These are phyloP conservation scores for Coregonus clupeaformis DNA, from an alignment of 2,113 vertebrate species.

Conservation along the genomic window DNA sequence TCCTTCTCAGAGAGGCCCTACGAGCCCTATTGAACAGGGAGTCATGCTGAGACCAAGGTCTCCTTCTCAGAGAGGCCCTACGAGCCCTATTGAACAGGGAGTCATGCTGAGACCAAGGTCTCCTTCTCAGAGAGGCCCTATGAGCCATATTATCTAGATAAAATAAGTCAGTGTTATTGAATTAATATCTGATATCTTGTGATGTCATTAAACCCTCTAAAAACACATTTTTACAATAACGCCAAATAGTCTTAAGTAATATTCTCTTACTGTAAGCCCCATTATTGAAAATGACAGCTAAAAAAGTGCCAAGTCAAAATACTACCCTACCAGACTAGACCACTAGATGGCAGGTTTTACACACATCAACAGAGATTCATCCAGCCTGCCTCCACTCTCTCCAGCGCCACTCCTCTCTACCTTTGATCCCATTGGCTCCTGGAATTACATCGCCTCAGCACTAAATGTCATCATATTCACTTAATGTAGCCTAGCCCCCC, in stretches of 20 bases:
- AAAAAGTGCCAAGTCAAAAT: neutral
- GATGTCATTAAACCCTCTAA: too few relatives aligned
- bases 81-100: too few relatives aligned
- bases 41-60: too few relatives aligned
- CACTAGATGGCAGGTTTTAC: slow-evolving; percentile 2
- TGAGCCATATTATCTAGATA: too few relatives aligned
- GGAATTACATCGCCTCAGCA: neutral
- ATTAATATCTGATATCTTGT: too few relatives aligned
- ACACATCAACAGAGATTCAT: neutral
- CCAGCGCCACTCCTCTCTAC: too few relatives aligned
- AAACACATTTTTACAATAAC: too few relatives aligned
- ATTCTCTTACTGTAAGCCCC: neutral
- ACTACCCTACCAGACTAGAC: neutral
- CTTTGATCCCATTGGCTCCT: neutral
- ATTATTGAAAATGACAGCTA: neutral
- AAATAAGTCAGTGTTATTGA: too few relatives aligned
- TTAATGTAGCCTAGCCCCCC: neutral
- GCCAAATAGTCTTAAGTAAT: neutral
- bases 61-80: neutral
- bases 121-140: neutral
- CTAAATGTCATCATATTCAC: slow-evolving; percentile 1
- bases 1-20: neutral
- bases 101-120: too few relatives aligned
- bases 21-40: too few relatives aligned
- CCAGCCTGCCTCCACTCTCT: neutral